Evolutionary conservation across 2,888 invertebrate species (phyloP), one percentile per base, ranked within the genome.

Genomic region (Liopterus haemorrhoidalis): DNA sequence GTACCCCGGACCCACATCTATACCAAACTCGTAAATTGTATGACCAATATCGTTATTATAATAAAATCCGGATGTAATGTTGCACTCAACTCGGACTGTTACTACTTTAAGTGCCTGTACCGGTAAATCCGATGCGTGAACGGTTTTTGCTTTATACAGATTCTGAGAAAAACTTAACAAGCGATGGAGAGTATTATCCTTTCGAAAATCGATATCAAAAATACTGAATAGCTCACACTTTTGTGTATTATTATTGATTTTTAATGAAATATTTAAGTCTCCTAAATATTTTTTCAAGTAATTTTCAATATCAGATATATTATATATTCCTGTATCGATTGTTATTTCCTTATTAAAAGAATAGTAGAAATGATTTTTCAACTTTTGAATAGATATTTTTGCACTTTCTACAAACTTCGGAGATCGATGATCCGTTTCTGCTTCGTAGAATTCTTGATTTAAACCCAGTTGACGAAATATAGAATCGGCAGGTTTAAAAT

Each of bases 21-120:
- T 50, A 30, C 46, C 48, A 37, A 57, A 55, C 41, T 55, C 52
- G 39, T 57, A 49, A 32, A 55, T 50, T 4, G 51, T 52, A 36
- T 55, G 53, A 9, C 48, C 46, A 11, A 22, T 33, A 9, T 37
- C 21, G 3, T 42, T 48, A 46, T 57, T 54, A 1, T 46, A 35
- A 19, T 48, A 57, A 11, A 54, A 55, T 5, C 53, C 53, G 2
- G 50, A 38, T 4, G 50, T 52, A 18, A 58, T 49, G 36, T 53
- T 56, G 40, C 55, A 58, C 15, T 56, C 52, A 22, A 57, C 46
- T 22, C 50, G 31, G 14, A 57, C 28, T 9, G 46, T 46, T 28
- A 54, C 55, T 0, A 54, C 48, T 32, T 39, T 43, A 14, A 53
- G 44, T 30, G 52, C 53, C 5, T 51, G 38, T 3, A 57, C 51